These are phyloP conservation scores for Ametastegia equiseti DNA, from an alignment of 2,888 invertebrate species.

Conservation along the genomic window DNA sequence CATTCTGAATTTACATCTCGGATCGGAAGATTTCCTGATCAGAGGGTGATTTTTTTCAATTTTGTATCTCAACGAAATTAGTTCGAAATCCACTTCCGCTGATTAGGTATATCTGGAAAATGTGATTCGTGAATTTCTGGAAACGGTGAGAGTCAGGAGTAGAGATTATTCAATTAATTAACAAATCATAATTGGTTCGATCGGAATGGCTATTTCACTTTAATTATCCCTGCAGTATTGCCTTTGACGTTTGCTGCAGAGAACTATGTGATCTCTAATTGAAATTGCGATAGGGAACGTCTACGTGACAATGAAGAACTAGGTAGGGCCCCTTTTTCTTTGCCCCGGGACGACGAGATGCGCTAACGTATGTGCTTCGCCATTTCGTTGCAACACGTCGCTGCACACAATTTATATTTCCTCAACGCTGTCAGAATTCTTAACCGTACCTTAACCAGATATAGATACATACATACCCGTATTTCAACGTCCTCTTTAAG, in stretches of 20 bases:
- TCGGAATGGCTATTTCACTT: slow-evolving; percentile 12
- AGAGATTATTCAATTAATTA: slow-evolving; percentile 24
- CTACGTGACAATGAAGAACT: slow-evolving; percentile 35
- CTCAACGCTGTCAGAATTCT: slow-evolving; percentile 20
- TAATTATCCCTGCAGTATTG: slow-evolving; percentile 21
- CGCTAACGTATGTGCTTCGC: too few relatives aligned
- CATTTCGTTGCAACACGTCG: not conserved
- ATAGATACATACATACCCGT: not conserved
- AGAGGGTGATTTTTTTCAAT: not conserved
- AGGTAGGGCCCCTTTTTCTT: slow-evolving; percentile 18
- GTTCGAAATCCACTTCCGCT: not conserved
- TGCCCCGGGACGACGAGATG: not conserved
- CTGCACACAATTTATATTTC: slow-evolving; percentile 1
- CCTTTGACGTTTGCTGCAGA: slow-evolving; percentile 13
- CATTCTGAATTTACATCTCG: not conserved
- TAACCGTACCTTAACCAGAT: not conserved
- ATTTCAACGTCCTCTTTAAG: not conserved
- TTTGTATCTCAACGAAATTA: not conserved
- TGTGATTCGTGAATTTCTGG: too few relatives aligned
- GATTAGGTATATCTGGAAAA: too few relatives aligned
- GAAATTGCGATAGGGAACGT: slow-evolving; percentile 26
- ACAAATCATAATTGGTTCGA: slow-evolving; percentile 7
- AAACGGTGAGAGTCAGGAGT: not conserved
- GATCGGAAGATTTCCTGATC: not conserved
- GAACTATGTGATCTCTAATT: slow-evolving; percentile 36